phyloP scores from a whole-genome alignment of 2,113 vertebrate species.

The Balaeniceps rex region DNA sequence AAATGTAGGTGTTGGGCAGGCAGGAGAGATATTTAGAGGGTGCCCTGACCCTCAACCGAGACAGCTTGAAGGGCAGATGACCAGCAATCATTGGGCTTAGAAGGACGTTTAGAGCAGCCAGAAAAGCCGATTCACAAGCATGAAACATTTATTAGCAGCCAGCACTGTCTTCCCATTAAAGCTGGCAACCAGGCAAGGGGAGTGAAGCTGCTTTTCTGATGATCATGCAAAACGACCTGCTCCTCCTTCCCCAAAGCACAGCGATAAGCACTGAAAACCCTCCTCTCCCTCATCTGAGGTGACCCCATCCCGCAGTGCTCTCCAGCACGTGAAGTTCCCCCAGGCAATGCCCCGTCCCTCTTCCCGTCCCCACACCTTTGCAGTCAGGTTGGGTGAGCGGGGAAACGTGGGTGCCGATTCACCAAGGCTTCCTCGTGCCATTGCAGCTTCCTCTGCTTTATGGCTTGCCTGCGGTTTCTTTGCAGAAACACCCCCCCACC shows the following conservation, averaged over 20 bases:
- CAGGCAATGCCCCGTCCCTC: background rate
- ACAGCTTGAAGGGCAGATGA: background rate
- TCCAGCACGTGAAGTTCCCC: background rate
- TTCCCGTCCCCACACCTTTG: background rate
- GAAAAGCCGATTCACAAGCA: background rate
- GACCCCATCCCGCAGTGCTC: background rate
- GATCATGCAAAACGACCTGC: background rate
- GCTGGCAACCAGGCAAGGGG: background rate
- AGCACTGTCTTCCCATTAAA: background rate
- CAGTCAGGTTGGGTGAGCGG: rapidly evolving
- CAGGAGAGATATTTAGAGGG: background rate
- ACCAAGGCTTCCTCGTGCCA: rapidly evolving
- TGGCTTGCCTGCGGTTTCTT: background rate
- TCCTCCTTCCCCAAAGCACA: background rate
- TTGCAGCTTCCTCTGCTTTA: background rate
- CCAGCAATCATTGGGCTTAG: background rate
- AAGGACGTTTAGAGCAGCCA: background rate
- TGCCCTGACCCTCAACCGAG: rapidly evolving
- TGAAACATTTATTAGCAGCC: background rate
- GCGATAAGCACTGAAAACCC: background rate
- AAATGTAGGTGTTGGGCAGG: background rate
- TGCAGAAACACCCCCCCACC: background rate
- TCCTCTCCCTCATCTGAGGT: background rate
- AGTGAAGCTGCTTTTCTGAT: background rate
- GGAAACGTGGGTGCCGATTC: rapidly evolving